A percentile compares a stretch with the other conserved stretches of the same genome.
phyloP scores from a whole-genome alignment of 2,888 invertebrate genomes.

The Trissonchulus sp. region DNA sequence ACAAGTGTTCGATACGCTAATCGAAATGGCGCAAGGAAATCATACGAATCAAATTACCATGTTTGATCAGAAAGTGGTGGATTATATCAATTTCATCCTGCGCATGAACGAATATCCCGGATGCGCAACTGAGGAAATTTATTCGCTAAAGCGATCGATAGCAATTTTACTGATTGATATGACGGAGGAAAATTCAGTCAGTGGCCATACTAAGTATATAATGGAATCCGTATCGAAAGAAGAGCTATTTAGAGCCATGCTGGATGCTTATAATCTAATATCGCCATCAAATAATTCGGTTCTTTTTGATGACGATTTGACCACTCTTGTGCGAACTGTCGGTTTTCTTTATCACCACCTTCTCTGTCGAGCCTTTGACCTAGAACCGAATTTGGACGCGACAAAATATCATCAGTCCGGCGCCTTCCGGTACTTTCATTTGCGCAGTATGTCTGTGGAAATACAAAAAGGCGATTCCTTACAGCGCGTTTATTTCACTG shows the following conservation, averaged over 20 bases:
- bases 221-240: conserved; percentile 51
- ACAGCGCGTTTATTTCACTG: conserved; percentile 52
- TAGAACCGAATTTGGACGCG: conserved; percentile 42
- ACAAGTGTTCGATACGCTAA: conserved; percentile 52
- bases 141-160: conserved; percentile 46
- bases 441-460: conserved; percentile 50
- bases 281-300: conserved; percentile 38
- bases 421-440: conserved; percentile 47
- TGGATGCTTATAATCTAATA: conserved; percentile 47
- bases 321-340: conserved; percentile 45
- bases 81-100: conserved; percentile 54
- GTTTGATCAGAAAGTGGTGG: conserved; percentile 53
- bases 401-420: conserved; percentile 33
- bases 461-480: conserved; percentile 52
- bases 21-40: conserved; percentile 53
- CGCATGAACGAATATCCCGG: conserved; percentile 47
- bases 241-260: conserved; percentile 44
- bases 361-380: conserved; percentile 51
- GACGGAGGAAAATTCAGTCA: conserved; percentile 50
- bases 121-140: conserved; percentile 46
- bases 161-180: conserved; percentile 47
- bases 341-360: conserved; percentile 53
- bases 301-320: not conserved
- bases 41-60: conserved; percentile 50
- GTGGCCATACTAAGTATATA: conserved; percentile 46